Base-by-base conservation (phyloP, 1,140 invertebrate species). In the Leptinotarsa undecemlineata region DNA sequence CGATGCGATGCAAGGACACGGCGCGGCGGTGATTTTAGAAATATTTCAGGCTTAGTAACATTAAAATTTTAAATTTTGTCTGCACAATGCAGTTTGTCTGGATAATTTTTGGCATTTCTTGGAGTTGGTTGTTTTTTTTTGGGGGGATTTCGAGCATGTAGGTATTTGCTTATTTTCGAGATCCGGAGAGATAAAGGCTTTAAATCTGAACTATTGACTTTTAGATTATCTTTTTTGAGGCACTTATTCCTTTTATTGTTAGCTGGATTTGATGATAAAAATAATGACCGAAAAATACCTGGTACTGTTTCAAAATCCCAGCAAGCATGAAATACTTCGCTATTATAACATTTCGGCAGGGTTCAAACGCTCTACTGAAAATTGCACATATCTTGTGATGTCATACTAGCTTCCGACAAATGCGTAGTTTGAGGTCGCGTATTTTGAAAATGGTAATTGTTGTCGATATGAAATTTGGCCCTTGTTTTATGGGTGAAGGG, bases 1-100 rank as follows among this genome's bases (percentile, higher is more conserved):
- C 20, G 63, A 64, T 64, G 4, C 20, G 63, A 73, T 73, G 71
- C 78, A 81, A 78, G 79, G 79, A 77, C 79, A 76, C 78, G 66
- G n/a, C 6, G 74, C 76, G 64, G 73, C 74, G 78, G 74, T 76
- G 78, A 79, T 81, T 81, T 79, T 74, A 69, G 76, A 78, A 79
- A 81, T 81, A 81, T 81, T 79, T 81, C 76, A 79, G 78, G 77
- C 78, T 81, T 81, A 81, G 70, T 74, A 76, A 74, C 77, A 79
- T 80, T 81, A 79, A 79, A 79, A 76, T 79, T 77, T 75, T 63
- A 77, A 75, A 77, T 75, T 70, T 77, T 71, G 74, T 75, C 70
- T 74, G 78, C 74, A 68, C 77, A 77, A 80, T 76, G 76, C 76
- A 76, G 77, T 79, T 80, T 80, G 74, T 80, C 77, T 78, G 74